These are phyloP conservation scores for Karalla daura DNA, from an alignment of 2,797 vertebrate genomes.

Conservation along the genomic window DNA sequence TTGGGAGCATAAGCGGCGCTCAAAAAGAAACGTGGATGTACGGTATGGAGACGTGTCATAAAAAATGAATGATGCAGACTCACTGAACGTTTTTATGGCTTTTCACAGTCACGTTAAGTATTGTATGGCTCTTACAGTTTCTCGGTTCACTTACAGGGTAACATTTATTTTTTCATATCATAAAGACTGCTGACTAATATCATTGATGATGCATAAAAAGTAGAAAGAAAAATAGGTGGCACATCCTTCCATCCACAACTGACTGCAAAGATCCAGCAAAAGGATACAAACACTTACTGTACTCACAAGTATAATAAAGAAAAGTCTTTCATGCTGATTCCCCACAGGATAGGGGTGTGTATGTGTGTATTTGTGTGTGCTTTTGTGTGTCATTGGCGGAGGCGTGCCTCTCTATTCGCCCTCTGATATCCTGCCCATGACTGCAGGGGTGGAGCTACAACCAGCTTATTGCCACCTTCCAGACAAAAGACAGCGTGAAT, in stretches of 20 bases:
- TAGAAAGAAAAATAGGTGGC: neutral
- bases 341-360: slow-evolving; percentile 10
- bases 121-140: neutral
- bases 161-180: slow-evolving; percentile 15
- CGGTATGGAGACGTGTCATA: slow-evolving; percentile 14
- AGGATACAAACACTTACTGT: slow-evolving; percentile 3
- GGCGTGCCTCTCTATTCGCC: slow-evolving; percentile 49
- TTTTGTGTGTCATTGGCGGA: slow-evolving; percentile 18
- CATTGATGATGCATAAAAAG: neutral
- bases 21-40: slow-evolving; percentile 5
- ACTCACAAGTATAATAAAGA: slow-evolving; percentile 2
- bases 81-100: slow-evolving; percentile 11
- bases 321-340: slow-evolving; percentile 6
- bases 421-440: slow-evolving; percentile 58
- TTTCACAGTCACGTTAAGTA: slow-evolving; percentile 21
- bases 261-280: slow-evolving; percentile 19
- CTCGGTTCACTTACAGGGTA: slow-evolving; percentile 2
- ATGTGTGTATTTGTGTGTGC: slow-evolving; percentile 16
- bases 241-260: neutral
- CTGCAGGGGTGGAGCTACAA: slow-evolving; percentile 78
- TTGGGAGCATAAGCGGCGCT: slow-evolving; percentile 3
- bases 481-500: slow-evolving; percentile 77
- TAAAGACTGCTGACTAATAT: neutral
- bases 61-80: slow-evolving; percentile 52
- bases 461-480: slow-evolving; percentile 67